These are phyloP conservation scores for Esox niger DNA, from an alignment of 2,113 vertebrate species.

Conservation along the genomic window DNA sequence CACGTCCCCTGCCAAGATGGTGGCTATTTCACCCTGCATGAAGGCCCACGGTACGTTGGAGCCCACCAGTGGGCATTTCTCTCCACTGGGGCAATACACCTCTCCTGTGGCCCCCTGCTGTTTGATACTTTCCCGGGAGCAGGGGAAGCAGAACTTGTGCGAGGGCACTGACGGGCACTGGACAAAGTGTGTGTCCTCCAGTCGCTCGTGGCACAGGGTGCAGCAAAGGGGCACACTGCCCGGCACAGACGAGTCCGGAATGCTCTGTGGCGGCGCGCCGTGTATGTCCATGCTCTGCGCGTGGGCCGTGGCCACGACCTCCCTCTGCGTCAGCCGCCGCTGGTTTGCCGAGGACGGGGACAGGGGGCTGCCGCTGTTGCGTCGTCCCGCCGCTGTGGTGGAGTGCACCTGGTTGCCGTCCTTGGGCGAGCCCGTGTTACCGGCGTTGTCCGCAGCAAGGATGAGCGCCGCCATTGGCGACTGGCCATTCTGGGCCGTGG, in stretches of 20 bases:
- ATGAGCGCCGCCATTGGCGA: constrained; percentile 94
- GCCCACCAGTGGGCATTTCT: constrained; percentile 93
- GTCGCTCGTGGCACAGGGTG: constrained; percentile 93
- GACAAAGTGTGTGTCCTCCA: constrained; percentile 98
- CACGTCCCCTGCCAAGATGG: constrained; percentile 94
- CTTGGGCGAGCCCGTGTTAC: constrained; percentile 84
- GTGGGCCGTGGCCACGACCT: constrained; percentile 69
- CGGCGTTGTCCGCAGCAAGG: constrained; percentile 90
- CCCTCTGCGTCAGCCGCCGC: constrained; percentile 82
- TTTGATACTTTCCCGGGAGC: constrained; percentile 97
- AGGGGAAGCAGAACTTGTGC: constrained; percentile 98
- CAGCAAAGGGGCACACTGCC: constrained; percentile 89
- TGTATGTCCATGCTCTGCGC: constrained; percentile 76
- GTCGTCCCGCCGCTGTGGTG: constrained; percentile 70
- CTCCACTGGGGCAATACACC: constrained; percentile 96
- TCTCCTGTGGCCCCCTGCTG: constrained; percentile 94
- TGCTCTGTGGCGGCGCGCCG: constrained; percentile 76
- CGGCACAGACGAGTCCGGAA: constrained; percentile 85
- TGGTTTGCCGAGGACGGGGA: constrained; percentile 86
- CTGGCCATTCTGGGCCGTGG: constrained; percentile 82
- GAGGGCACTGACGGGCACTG: constrained; percentile 93
- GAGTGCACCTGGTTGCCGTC: constrained; percentile 90
- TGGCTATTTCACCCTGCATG: constrained; percentile 97
- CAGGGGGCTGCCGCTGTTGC: constrained; percentile 88
- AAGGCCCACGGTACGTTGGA: constrained; percentile 97